Base-by-base conservation (phyloP, 1,140 invertebrate genomes). In the Diplogasteroides magnus region DNA sequence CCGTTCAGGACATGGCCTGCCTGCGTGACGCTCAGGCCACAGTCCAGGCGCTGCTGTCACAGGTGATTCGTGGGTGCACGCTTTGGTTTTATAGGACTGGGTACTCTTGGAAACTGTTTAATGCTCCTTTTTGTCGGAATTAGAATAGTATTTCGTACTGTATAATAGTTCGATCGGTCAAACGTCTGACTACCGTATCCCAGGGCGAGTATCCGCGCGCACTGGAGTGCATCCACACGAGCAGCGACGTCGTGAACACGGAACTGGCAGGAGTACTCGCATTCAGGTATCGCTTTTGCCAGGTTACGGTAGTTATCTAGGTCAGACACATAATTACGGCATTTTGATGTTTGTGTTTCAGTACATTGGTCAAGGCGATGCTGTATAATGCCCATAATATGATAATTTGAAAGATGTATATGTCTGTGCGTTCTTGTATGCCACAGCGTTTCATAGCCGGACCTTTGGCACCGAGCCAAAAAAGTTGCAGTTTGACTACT, bases 11-110 rank as follows among this genome's bases (percentile, higher is more conserved):
- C 61, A 81, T 84, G 73, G 66, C 79, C 23, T 77, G 79, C 65
- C 92, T 98, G 3, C 90, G 97, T 83, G 94, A 98, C 86, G 97
- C 95, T 60, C 96, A 98, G 84, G 91, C 93, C 1, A 97, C 93
- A 81, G 91, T 99, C 78, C 94, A 98, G 83, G 86, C 94, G 57
- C 85, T 98, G 14, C 86, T 99, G 23, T 93, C 93, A 48, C 37
- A 48, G 37, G 37, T 6, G n/a, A n/a, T n/a, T n/a, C n/a, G 37
- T 48, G 6, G 6, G 19, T 48, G 6, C 19, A 48, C 37, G 37
- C 37, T 48, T 6, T 48, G 19, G 19, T 48, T 48, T 19, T 48
- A 48, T 48, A 48, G n/a, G n/a, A n/a, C n/a, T n/a, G n/a, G n/a
- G n/a, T n/a, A n/a, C n/a, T n/a, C n/a, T n/a, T n/a, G n/a, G n/a